Base-by-base conservation (phyloP, 2,797 vertebrate species). In the Hoplostethus mediterraneus region DNA sequence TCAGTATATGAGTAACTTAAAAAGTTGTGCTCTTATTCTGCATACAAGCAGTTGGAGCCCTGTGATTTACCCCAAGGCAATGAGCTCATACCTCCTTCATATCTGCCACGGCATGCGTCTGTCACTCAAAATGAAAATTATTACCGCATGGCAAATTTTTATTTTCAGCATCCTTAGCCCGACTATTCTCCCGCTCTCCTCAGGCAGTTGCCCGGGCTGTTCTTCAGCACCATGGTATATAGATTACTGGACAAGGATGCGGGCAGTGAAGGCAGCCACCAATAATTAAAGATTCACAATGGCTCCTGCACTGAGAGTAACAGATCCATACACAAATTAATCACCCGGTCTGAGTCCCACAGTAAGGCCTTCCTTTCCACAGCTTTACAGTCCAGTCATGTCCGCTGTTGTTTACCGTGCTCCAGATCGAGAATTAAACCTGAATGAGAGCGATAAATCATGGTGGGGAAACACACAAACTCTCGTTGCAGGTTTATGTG, bases 381-480 rank as follows among this genome's bases (percentile, higher is more conserved):
- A 79, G 75, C 83, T 95, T 91, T 91, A 92, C 91, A 95, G 91
- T 94, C 93, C 85, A 80, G 93, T 92, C 93, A 94, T 93, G 94
- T 94, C 90, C 82, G 48, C 83, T 85, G 91, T 93, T 95, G 92
- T 95, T 93, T 95, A 93, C 93, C 71, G 87, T 88, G 89, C 90
- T 92, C 87, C 88, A 89, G 88, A 93, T 93, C 88, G 85, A 92
- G 93, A 94, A 94, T 93, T 94, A 94, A 94, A 93, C 87, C 90
- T 93, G 94, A 94, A 94, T 93, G 91, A 93, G 91, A 90, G 91
- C 82, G 80, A 95, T 95, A 95, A 93, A 95, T 94, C 92, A 93
- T 82, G 74, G 75, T 77, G 76, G 75, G 76, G 87, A 87, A 92
- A 91, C 91, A 92, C 91, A 91, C 85, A 84, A 87, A 85, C 81